Conservation (phyloP, 2,797 vertebrate genomes). For the Spinus olivaceus region DNA sequence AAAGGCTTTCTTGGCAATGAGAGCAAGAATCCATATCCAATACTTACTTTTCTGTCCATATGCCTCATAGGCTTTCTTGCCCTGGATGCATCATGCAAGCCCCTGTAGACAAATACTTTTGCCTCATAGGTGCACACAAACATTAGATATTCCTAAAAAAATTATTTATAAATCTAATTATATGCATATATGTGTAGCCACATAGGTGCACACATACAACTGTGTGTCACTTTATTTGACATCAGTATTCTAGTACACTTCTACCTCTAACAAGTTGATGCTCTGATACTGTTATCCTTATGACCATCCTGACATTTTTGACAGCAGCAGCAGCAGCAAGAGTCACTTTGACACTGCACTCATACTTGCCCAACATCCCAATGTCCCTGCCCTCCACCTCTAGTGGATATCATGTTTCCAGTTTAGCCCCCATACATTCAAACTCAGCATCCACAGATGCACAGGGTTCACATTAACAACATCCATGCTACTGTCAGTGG, state of each 20-base stretch:
- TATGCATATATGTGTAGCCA: neutral
- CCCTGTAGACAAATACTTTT: neutral
- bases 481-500: neutral
- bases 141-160: neutral
- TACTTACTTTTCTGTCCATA: neutral
- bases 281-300: neutral
- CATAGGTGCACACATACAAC: neutral
- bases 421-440: neutral
- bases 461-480: accelerated
- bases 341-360: neutral
- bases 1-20: neutral
- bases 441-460: too few species aligned
- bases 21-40: neutral
- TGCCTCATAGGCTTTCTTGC: neutral
- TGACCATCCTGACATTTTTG: neutral
- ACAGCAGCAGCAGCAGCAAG: neutral
- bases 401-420: neutral
- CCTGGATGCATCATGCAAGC: neutral
- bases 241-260: neutral
- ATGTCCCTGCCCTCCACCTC: neutral
- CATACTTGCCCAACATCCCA: neutral
- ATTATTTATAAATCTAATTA: too few species aligned
- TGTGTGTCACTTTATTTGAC: accelerated
- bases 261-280: neutral
- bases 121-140: neutral